Conservation (phyloP, 2,797 vertebrate genomes). For the Thamnophis elegans region DNA sequence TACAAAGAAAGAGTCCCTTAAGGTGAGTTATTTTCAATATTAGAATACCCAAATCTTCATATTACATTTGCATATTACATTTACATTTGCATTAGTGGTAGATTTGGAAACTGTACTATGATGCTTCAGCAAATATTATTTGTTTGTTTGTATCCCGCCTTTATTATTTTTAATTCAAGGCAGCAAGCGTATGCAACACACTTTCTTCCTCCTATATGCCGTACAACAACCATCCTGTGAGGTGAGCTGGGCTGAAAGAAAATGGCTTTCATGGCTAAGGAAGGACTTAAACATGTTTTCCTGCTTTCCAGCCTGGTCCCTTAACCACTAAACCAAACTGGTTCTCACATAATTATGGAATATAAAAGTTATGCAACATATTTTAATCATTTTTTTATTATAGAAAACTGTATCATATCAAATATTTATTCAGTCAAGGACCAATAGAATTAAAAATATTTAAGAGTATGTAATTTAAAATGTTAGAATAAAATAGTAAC, state of each 20-base stretch:
- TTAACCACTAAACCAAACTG: background rate
- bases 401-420: background rate
- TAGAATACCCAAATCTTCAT: background rate
- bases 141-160: background rate
- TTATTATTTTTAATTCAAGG: background rate
- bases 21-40: conserved; percentile 75
- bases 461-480: background rate
- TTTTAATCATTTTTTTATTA: background rate
- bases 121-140: background rate
- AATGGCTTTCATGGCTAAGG: background rate
- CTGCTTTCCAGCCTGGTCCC: background rate
- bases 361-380: background rate
- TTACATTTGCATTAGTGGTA: background rate
- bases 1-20: conserved; percentile 98
- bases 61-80: background rate
- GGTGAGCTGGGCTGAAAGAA: background rate
- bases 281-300: background rate
- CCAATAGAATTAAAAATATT: background rate
- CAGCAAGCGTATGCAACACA: background rate
- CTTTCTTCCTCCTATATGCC: background rate
- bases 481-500: background rate
- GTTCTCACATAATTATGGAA: background rate
- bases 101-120: conserved; percentile 12
- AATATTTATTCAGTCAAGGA: background rate
- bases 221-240: background rate